Percentiles rank a stretch among this genome's conserved stretches.
These are phyloP conservation scores for Charadrius vociferus DNA, from an alignment of 2,113 vertebrate genomes.

Conservation along the genomic window DNA sequence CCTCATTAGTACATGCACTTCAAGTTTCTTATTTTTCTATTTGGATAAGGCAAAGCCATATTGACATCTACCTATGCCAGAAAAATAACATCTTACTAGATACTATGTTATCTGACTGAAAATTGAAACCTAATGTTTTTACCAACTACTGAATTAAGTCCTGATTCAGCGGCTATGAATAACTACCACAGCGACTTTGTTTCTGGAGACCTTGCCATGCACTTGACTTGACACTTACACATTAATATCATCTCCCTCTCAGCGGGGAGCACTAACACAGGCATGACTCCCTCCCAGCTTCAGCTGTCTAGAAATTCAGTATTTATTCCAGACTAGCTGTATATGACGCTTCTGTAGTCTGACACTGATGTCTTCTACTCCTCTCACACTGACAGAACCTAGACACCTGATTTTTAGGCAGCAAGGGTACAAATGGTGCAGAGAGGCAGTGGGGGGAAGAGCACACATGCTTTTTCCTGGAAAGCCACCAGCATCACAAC, in stretches of 20 bases:
- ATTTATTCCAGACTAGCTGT: not conserved
- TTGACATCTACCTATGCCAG: not conserved
- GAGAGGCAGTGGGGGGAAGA: fast-evolving
- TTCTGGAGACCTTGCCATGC: not conserved
- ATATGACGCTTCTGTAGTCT: not conserved
- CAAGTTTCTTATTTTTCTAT: not conserved
- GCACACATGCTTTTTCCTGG: not conserved
- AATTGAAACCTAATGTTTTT: not conserved
- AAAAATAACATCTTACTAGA: not conserved
- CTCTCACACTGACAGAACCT: not conserved
- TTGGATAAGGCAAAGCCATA: not conserved
- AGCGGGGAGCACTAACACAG: not conserved
- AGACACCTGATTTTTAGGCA: not conserved
- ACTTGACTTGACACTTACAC: not conserved
- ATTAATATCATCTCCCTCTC: not conserved
- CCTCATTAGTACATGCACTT: not conserved
- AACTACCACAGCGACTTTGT: not conserved
- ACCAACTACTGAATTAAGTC: not conserved
- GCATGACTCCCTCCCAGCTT: not conserved
- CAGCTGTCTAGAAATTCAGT: not conserved
- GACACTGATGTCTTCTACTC: not conserved
- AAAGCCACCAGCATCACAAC: not conserved
- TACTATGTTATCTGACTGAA: not conserved
- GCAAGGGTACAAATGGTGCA: not conserved
- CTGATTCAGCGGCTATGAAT: not conserved